These are phyloP conservation scores for Pterois miles DNA, from an alignment of 2,797 vertebrate genomes.

Conservation along the genomic window DNA sequence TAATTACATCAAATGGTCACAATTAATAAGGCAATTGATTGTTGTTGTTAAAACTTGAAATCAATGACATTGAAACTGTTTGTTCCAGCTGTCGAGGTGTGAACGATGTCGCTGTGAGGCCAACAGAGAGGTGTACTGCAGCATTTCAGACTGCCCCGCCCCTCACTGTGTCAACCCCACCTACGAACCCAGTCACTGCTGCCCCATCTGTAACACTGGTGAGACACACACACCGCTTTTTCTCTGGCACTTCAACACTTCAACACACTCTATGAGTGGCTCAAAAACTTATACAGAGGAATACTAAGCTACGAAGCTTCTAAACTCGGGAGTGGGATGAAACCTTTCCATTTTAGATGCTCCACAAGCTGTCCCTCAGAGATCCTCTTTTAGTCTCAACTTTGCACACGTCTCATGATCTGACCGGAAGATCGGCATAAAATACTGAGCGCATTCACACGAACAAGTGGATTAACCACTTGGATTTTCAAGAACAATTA, in stretches of 20 bases:
- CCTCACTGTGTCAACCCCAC: constrained; percentile 84
- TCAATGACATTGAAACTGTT: neutral
- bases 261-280: too few relatives aligned
- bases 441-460: too few relatives aligned
- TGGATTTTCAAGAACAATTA: too few relatives aligned
- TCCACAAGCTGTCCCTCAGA: neutral
- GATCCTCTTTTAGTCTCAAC: neutral
- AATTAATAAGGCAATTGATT: neutral
- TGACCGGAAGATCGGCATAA: neutral
- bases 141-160: constrained; percentile 75
- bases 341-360: neutral
- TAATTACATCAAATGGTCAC: neutral
- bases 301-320: neutral
- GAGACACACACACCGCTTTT: constrained; percentile 39
- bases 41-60: neutral
- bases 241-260: neutral
- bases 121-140: constrained; percentile 83
- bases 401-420: neutral
- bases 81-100: constrained; percentile 76
- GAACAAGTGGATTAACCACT: neutral
- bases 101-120: constrained; percentile 81
- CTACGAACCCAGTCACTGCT: constrained; percentile 81
- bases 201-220: constrained; percentile 85
- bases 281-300: neutral
- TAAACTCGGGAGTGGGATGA: neutral